Conservation (phyloP, 1,140 invertebrate species). For the Thaumatotibia leucotreta region DNA sequence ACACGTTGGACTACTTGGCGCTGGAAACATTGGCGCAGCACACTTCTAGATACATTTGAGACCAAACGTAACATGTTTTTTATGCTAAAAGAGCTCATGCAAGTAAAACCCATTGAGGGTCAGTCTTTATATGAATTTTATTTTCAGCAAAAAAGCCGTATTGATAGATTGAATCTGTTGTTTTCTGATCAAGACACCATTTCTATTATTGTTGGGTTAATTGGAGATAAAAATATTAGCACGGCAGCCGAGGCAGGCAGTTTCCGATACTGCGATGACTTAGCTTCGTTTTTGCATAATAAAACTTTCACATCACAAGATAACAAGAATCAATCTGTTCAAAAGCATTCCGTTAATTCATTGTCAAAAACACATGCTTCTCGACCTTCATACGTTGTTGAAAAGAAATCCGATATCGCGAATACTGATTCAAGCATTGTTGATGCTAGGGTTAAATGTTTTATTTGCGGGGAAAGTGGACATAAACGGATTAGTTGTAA, state of each 20-base stretch:
- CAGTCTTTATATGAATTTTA: constrained; percentile 14
- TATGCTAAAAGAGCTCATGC: background rate
- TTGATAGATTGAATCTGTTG: background rate
- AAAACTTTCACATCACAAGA: too few relatives aligned
- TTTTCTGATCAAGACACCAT: constrained; percentile 5
- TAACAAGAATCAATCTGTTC: too few relatives aligned
- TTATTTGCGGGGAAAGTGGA: background rate
- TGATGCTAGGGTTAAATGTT: too few relatives aligned
- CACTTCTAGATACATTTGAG: background rate
- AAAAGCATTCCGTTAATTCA: too few relatives aligned
- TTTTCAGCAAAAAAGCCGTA: too few relatives aligned
- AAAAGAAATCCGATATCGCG: too few relatives aligned
- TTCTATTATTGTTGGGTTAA: constrained; percentile 5
- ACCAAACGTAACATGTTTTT: background rate
- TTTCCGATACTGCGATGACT: background rate
- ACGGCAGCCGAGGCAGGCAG: too few relatives aligned
- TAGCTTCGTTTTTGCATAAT: constrained; percentile 10
- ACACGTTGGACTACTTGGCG: background rate
- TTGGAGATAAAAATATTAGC: background rate
- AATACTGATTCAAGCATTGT: too few relatives aligned
- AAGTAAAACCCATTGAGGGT: background rate
- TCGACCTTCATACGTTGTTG: too few relatives aligned
- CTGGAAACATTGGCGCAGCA: background rate
- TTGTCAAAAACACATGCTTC: background rate
- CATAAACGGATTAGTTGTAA: background rate